These are phyloP conservation scores for Bombylius discolor DNA, from an alignment of 2,888 invertebrate genomes.

Conservation along the genomic window DNA sequence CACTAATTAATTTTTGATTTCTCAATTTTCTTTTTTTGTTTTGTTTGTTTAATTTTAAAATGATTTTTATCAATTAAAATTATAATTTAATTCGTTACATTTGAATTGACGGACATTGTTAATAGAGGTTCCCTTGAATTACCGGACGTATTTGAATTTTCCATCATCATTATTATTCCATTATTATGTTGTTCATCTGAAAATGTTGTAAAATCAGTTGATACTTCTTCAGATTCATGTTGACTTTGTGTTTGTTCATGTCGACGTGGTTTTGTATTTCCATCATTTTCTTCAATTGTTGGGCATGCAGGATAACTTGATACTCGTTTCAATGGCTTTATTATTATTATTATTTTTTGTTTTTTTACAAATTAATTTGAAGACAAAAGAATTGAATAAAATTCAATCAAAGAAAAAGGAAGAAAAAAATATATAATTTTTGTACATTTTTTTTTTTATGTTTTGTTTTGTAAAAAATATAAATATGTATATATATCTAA, in stretches of 20 bases:
- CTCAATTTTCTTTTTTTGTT: too few relatives aligned
- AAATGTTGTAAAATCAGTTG: slow-evolving; percentile 24
- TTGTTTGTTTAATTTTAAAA: too few relatives aligned
- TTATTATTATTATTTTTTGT: not conserved
- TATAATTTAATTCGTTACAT: slow-evolving; percentile 2
- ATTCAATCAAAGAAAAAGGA: too few relatives aligned
- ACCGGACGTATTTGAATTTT: slow-evolving; percentile 33
- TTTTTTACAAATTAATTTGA: not conserved
- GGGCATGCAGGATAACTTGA: slow-evolving; percentile 52
- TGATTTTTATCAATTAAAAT: too few relatives aligned
- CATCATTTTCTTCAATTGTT: slow-evolving; percentile 28
- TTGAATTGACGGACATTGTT: slow-evolving; percentile 26
- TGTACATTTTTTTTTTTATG: not conserved
- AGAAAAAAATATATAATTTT: too few relatives aligned
- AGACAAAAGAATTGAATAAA: too few relatives aligned
- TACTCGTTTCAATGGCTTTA: slow-evolving; percentile 50
- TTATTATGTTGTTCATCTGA: not conserved
- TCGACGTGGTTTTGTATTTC: slow-evolving; percentile 35
- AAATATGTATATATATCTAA: not conserved
- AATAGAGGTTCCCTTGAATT: slow-evolving; percentile 51
- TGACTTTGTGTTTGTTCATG: slow-evolving; percentile 51
- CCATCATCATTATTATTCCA: slow-evolving; percentile 16
- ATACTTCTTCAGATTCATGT: slow-evolving; percentile 43
- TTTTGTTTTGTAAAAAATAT: slow-evolving; percentile 8
- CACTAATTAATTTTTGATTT: too few relatives aligned